Percentiles rank a stretch among this genome's conserved stretches.
These are phyloP conservation scores for Halictus rubicundus DNA, from an alignment of 1,140 invertebrate genomes.

Conservation along the genomic window DNA sequence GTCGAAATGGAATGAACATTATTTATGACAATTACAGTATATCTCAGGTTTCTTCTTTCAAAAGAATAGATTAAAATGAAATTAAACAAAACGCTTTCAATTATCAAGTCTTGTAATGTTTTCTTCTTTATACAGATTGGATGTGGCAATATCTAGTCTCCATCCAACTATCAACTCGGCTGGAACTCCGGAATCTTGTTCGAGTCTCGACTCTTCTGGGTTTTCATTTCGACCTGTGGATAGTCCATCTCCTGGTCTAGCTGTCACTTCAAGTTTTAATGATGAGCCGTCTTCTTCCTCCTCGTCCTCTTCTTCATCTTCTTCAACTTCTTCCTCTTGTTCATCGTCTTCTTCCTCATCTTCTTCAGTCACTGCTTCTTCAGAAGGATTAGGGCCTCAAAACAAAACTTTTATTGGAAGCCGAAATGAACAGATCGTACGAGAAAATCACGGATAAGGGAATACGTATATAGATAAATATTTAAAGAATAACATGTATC, in stretches of 20 bases:
- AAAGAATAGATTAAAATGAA: neutral
- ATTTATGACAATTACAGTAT: too few relatives aligned
- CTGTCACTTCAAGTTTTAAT: slow-evolving; percentile 61
- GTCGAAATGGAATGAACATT: too few relatives aligned
- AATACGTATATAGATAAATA: slow-evolving; percentile 1
- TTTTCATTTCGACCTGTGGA: slow-evolving; percentile 82
- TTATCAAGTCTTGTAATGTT: neutral
- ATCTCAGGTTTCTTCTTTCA: too few relatives aligned
- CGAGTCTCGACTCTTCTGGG: slow-evolving; percentile 83
- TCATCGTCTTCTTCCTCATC: slow-evolving; percentile 17
- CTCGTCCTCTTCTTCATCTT: slow-evolving; percentile 21
- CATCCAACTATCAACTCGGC: slow-evolving; percentile 82
- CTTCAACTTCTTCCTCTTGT: slow-evolving; percentile 26
- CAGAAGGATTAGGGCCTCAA: slow-evolving; percentile 72
- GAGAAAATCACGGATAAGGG: slow-evolving; percentile 62
- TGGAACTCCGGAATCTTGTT: slow-evolving; percentile 83
- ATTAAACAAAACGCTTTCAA: neutral
- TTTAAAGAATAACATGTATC: slow-evolving; percentile 17
- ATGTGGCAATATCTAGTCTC: slow-evolving; percentile 80
- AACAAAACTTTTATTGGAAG: slow-evolving; percentile 63
- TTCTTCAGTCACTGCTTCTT: slow-evolving; percentile 21
- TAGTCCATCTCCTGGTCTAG: slow-evolving; percentile 78
- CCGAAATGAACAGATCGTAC: slow-evolving; percentile 56
- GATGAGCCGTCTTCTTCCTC: slow-evolving; percentile 74
- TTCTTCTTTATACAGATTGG: slow-evolving; percentile 65